phyloP scores from a whole-genome alignment of 1,140 invertebrate genomes.

The Diuraphis noxia region DNA sequence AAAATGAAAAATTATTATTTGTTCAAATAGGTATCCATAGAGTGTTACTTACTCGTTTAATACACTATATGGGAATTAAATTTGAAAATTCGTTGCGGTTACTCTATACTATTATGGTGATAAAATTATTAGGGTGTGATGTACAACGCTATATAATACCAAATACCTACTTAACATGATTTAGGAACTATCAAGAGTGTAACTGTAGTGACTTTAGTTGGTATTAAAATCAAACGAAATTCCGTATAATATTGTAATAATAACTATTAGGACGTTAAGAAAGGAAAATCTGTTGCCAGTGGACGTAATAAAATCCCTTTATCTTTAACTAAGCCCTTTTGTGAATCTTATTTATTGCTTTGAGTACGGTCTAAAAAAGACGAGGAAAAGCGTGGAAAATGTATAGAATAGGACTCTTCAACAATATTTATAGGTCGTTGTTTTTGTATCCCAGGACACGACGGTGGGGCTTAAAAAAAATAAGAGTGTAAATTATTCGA shows the following conservation, averaged over 20 bases:
- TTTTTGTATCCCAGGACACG: neutral
- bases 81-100: neutral
- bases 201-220: neutral
- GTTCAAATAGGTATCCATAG: neutral
- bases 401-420: neutral
- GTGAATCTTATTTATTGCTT: slow-evolving; percentile 30
- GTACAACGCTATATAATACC: neutral
- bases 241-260: neutral
- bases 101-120: neutral
- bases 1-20: neutral
- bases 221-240: neutral
- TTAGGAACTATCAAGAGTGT: neutral
- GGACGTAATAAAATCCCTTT: slow-evolving; percentile 8
- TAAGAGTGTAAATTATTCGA: slow-evolving; percentile 19
- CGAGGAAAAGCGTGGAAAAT: neutral
- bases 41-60: neutral
- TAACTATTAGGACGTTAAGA: neutral
- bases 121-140: neutral
- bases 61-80: neutral
- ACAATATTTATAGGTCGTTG: slow-evolving; percentile 29
- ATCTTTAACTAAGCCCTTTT: neutral
- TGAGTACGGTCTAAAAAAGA: neutral
- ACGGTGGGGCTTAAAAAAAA: neutral
- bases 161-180: neutral
- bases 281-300: neutral